A percentile compares a stretch with the other conserved stretches of the same genome.
Conservation (phyloP, 2,888 invertebrate species). For the Serripes groenlandicus region DNA sequence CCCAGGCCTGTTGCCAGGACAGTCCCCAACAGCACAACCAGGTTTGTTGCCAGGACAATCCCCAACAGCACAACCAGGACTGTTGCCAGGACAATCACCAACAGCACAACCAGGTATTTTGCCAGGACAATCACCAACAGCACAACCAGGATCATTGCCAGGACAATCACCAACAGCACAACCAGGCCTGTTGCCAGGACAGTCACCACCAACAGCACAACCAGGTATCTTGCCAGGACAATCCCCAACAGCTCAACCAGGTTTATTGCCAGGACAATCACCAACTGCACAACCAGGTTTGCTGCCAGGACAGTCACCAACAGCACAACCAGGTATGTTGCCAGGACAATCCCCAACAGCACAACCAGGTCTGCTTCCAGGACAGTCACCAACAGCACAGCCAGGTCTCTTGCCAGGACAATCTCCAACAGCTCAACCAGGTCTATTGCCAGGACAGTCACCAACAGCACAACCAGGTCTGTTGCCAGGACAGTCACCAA, state of each 20-base stretch:
- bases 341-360: slow-evolving; percentile 43
- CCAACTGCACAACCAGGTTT: slow-evolving; percentile 45
- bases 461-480: slow-evolving; percentile 57
- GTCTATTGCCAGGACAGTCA: slow-evolving; percentile 20
- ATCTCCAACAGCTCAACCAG: slow-evolving; percentile 56
- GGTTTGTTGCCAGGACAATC: slow-evolving; percentile 31
- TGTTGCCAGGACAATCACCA: slow-evolving; percentile 32
- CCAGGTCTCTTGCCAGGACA: slow-evolving; percentile 33
- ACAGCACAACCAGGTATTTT: slow-evolving; percentile 50
- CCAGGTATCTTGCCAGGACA: slow-evolving; percentile 42
- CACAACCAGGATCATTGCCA: slow-evolving; percentile 32
- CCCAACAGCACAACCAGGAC: slow-evolving; percentile 53
- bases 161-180: slow-evolving; percentile 54
- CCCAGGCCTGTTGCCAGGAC: slow-evolving; percentile 31
- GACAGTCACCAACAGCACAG: slow-evolving; percentile 39
- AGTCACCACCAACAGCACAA: slow-evolving; percentile 47
- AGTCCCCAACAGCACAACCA: slow-evolving; percentile 63
- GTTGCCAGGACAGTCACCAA: slow-evolving; percentile 36
- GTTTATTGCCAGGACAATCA: slow-evolving; percentile 26
- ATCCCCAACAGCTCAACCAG: slow-evolving; percentile 51
- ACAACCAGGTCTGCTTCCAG: slow-evolving; percentile 61
- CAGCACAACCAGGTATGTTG: slow-evolving; percentile 39
- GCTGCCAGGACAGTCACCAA: slow-evolving; percentile 31
- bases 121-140: slow-evolving; percentile 48
- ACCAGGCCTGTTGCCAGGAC: slow-evolving; percentile 41